These are phyloP conservation scores for Arenicola marina DNA, from an alignment of 2,888 invertebrate species.

Conservation along the genomic window DNA sequence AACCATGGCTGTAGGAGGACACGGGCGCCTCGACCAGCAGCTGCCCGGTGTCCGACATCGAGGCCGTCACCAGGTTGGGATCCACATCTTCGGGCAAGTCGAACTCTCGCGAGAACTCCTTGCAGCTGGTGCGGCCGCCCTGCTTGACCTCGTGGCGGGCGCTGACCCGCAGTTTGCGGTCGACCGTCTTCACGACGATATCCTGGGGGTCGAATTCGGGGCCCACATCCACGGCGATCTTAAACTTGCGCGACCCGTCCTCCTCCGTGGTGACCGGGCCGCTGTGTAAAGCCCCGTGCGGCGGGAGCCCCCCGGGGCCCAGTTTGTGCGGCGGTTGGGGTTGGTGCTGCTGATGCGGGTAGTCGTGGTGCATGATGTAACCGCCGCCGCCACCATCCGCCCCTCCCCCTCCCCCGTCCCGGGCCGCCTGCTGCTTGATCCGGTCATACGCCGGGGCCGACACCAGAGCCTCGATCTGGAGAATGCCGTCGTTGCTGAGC, in stretches of 20 bases:
- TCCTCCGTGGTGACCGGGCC: conserved; percentile 50
- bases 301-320: neutral
- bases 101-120: conserved; percentile 60
- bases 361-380: neutral
- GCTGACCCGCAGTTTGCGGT: conserved; percentile 54
- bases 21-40: conserved; percentile 59
- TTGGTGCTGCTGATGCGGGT: neutral
- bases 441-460: conserved; percentile 32
- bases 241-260: conserved; percentile 49
- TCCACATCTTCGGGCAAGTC: conserved; percentile 59
- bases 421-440: conserved; percentile 12
- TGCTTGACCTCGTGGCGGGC: conserved; percentile 58
- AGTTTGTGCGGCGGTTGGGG: neutral
- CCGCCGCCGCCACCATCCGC: neutral
- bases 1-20: conserved; percentile 19
- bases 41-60: conserved; percentile 55
- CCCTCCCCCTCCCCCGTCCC: neutral
- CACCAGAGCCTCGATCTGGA: conserved; percentile 36
- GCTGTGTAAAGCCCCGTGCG: neutral
- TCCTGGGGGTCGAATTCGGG: conserved; percentile 56
- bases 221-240: conserved; percentile 51
- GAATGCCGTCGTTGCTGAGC: conserved; percentile 38
- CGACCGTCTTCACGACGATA: conserved; percentile 57
- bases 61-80: conserved; percentile 55
- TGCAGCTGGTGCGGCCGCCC: conserved; percentile 53